These are phyloP conservation scores for Campylorhamphus procurvoides DNA, from an alignment of 2,113 vertebrate genomes.

Conservation along the genomic window DNA sequence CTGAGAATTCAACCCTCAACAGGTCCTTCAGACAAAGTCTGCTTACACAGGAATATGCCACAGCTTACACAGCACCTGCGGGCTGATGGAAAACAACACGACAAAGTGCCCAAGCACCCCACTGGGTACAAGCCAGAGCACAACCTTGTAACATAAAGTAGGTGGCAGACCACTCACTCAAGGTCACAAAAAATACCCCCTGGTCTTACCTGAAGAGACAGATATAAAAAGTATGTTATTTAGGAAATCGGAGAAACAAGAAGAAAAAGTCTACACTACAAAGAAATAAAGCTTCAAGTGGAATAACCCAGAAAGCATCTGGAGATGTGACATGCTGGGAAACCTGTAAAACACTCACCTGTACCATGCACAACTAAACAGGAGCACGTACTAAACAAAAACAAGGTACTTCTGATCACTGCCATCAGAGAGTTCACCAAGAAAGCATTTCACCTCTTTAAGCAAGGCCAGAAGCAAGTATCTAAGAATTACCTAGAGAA, in stretches of 20 bases:
- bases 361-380: neutral
- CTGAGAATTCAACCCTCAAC: neutral
- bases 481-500: neutral
- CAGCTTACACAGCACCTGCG: neutral
- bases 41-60: neutral
- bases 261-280: neutral
- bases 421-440: neutral
- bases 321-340: neutral
- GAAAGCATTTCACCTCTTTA: neutral
- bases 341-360: neutral
- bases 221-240: neutral
- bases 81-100: neutral
- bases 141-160: neutral
- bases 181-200: neutral
- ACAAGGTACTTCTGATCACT: neutral
- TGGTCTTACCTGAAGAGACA: neutral
- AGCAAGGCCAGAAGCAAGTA: neutral
- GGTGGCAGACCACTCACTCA: neutral
- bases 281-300: neutral
- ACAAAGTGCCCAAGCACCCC: neutral
- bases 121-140: neutral
- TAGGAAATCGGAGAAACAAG: neutral
- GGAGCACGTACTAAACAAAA: neutral
- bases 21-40: neutral
- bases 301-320: neutral